Evolutionary conservation across 2,888 invertebrate genomes (phyloP), one percentile per base, ranked within the genome.

Genomic region (Aleiodes alternator): DNA sequence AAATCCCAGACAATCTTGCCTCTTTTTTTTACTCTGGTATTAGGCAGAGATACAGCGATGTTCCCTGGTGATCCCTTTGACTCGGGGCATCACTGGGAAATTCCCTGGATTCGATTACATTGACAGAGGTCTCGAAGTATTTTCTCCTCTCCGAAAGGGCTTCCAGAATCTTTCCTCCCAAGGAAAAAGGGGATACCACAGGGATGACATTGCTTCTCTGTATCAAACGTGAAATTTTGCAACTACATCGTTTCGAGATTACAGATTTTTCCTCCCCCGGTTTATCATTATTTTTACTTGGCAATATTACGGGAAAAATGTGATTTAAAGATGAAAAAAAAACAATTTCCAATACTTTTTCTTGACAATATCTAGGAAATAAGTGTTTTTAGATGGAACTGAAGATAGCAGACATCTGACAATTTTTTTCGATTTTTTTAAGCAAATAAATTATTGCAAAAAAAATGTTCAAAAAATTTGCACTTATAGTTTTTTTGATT

Each of bases 101-200:
- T 57, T 76, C 50, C 69, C 68, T n/a, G 57, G 61, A 80, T 80
- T 77, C 76, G 75, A 80, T 80, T 78, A 75, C 69, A 76, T 75
- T 68, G 74, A 69, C 68, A 72, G 53, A 50, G 48, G 51, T 73
- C 76, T 61, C 76, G 56, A 8, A 72, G 76, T 73, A 77, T 72
- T 77, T 75, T 66, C n/a, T 57, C 29, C 11, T 53, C 16, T 53
- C 14, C 48, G 51, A 71, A 59, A n/a, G 56, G 66, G 56, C 76
- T 16, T n/a, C n/a, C n/a, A n/a, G n/a, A n/a, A n/a, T n/a, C n/a
- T n/a, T n/a, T n/a, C n/a, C n/a, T n/a, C n/a, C 57, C 69, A 16
- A 56, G 59, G n/a, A 55, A 71, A 48, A 75, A 2, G 23, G 23
- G 51, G 68, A 74, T 76, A 38, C 71, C 56, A 48, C 0, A 2